These are phyloP conservation scores for Schmidtea mediterranea DNA, from an alignment of 1,140 invertebrate species.

Conservation along the genomic window DNA sequence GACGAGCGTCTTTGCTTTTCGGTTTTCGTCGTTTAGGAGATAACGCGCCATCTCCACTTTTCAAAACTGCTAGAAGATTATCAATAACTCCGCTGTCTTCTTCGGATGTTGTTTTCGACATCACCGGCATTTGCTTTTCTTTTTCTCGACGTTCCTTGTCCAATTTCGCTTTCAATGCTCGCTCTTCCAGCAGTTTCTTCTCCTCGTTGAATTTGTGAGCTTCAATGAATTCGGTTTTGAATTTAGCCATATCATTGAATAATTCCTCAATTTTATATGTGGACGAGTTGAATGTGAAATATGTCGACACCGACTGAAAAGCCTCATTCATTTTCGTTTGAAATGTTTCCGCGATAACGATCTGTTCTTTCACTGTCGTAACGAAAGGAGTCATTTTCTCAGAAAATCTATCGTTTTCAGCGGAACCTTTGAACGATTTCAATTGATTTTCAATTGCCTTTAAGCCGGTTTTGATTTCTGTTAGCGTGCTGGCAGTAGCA, in stretches of 20 bases:
- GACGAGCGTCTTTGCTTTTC: too few relatives aligned
- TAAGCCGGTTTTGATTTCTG: conserved; percentile 1
- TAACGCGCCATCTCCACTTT: too few relatives aligned
- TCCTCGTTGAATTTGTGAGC: background rate
- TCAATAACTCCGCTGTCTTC: too few relatives aligned
- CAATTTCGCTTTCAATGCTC: background rate
- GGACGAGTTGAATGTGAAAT: conserved; percentile 63
- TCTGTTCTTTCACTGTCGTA: conserved; percentile 49
- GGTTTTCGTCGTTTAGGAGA: too few relatives aligned
- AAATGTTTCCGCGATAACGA: conserved; percentile 64
- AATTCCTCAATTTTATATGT: conserved; percentile 87
- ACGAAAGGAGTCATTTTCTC: background rate
- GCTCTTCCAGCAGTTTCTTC: background rate
- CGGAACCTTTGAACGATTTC: background rate
- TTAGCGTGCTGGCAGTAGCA: background rate
- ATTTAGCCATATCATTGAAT: conserved; percentile 71
- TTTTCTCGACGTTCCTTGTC: background rate
- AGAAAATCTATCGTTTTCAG: background rate
- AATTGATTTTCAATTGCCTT: conserved; percentile 12
- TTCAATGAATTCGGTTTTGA: conserved; percentile 53
- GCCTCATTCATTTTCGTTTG: conserved; percentile 64
- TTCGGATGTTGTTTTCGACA: too few relatives aligned
- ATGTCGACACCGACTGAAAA: conserved; percentile 57
- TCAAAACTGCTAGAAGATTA: too few relatives aligned
- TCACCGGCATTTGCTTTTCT: too few relatives aligned